Evolutionary conservation across 2,797 vertebrate species (phyloP), one percentile per base, ranked within the genome.

Genomic region (Tenualosa ilisha): DNA sequence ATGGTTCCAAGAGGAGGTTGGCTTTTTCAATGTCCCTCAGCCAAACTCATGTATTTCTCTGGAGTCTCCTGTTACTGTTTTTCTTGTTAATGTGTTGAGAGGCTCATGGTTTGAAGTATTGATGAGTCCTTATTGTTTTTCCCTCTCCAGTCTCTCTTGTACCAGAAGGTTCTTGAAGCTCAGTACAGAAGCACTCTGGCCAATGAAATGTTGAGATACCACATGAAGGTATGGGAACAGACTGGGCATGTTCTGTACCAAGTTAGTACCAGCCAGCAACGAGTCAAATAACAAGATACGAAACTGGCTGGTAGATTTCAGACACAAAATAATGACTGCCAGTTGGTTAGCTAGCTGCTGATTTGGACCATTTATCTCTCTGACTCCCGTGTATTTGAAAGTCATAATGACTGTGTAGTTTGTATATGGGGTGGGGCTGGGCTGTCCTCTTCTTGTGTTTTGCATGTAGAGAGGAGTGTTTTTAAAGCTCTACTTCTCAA

Each of bases 161-260:
- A 97, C 88, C 96, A 97, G 91, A 96, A 96, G 88, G 96, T 96
- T 83, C 93, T 93, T 0, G 96, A 97, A 88, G 96, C 96, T 0
- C 96, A 97, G 89, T 96, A 96, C 91, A 94, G 96, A 82, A 96
- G 96, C 90, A 95, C 96, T 86, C 87, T 97, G 85, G 95, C 96
- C 92, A 96, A 97, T 0, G 96, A 97, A 91, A 96, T 97, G 96
- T 96, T 97, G 96, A 97, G 96, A 95, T 97, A 96, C 86, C 96
- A 97, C 85, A 96, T 97, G 96, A 96, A 96, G 96, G 96, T 96
- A 88, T 43, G 26, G 37, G 6, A 79, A 79, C 15, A 79, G 43
- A 40, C 37, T 79, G 3, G 40, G 37, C 31, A 31, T 75, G 7
- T 26, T 53, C 15, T 2, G 51, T n/a, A n/a, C n/a, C 31, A 53